Evolutionary conservation across 2,113 vertebrate genomes (phyloP).

Genomic region (Podocnemis expansa): DNA sequence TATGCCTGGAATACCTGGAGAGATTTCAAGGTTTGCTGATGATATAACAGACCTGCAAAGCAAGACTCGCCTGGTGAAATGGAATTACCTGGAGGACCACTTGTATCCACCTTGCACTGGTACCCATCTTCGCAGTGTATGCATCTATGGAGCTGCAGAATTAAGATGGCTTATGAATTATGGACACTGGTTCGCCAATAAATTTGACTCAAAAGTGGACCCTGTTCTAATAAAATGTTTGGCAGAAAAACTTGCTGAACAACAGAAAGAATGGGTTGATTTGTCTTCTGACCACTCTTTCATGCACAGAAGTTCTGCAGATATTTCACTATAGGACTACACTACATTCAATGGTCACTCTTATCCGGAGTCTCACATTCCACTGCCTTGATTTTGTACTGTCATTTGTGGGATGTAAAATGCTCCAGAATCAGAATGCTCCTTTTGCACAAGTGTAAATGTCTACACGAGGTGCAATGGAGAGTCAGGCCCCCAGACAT

Average conservation of each 20-base stretch:
- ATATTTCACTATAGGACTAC: neutral
- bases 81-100: constrained; percentile 86
- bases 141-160: constrained; percentile 90
- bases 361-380: neutral
- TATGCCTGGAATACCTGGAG: constrained; percentile 87
- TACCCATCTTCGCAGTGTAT: constrained; percentile 86
- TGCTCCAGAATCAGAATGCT: rapidly evolving
- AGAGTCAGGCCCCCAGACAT: neutral
- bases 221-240: constrained; percentile 91
- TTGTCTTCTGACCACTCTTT: constrained; percentile 70
- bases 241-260: constrained; percentile 87
- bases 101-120: constrained; percentile 91
- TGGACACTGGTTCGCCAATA: constrained; percentile 95
- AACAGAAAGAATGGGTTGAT: constrained; percentile 73
- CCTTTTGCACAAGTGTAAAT: neutral
- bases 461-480: neutral
- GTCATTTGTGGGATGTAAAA: neutral
- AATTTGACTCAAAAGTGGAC: constrained; percentile 92
- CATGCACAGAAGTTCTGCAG: constrained; percentile 12
- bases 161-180: constrained; percentile 91
- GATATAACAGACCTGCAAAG: constrained; percentile 92
- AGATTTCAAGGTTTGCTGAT: constrained; percentile 77
- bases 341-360: neutral
- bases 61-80: constrained; percentile 93
- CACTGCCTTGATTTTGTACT: neutral